Conservation (phyloP, 2,113 vertebrate genomes). For the Brachyistius frenatus region DNA sequence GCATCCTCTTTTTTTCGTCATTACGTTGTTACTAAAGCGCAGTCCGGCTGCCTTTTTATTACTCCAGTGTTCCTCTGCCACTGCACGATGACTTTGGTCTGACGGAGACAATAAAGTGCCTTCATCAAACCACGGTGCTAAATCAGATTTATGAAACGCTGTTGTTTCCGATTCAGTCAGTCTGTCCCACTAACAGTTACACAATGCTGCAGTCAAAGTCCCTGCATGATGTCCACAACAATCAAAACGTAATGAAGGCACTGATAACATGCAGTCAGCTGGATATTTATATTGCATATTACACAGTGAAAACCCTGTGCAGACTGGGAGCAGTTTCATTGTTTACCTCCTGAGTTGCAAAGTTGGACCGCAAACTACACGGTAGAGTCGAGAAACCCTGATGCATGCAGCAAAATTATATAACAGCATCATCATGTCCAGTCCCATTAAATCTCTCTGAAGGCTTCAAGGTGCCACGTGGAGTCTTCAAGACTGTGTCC, state of each 20-base stretch:
- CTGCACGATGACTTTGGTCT: constrained; percentile 48
- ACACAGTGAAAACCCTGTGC: background rate
- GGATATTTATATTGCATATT: background rate
- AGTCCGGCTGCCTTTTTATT: constrained; percentile 29
- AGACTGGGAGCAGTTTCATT: background rate
- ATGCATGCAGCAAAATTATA: background rate
- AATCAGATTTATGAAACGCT: constrained; percentile 15
- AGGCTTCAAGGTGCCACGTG: too few relatives aligned
- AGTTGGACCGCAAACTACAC: too few relatives aligned
- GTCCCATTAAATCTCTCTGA: too few relatives aligned
- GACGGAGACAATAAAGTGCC: constrained; percentile 40
- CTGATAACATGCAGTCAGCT: too few relatives aligned
- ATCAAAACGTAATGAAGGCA: background rate
- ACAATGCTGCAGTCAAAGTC: constrained; percentile 34
- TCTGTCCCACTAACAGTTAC: constrained; percentile 28
- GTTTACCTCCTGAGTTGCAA: background rate
- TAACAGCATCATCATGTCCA: background rate
- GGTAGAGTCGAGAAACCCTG: too few relatives aligned
- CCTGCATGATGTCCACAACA: constrained; percentile 12
- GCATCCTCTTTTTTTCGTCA: constrained; percentile 4
- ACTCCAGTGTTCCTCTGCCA: constrained; percentile 8
- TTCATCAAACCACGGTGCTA: background rate
- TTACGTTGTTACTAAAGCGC: background rate
- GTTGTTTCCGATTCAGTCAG: constrained; percentile 18
- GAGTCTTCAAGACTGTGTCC: too few relatives aligned